Conservation (phyloP, 2,113 vertebrate genomes). For the Tylochromis polylepis region DNA sequence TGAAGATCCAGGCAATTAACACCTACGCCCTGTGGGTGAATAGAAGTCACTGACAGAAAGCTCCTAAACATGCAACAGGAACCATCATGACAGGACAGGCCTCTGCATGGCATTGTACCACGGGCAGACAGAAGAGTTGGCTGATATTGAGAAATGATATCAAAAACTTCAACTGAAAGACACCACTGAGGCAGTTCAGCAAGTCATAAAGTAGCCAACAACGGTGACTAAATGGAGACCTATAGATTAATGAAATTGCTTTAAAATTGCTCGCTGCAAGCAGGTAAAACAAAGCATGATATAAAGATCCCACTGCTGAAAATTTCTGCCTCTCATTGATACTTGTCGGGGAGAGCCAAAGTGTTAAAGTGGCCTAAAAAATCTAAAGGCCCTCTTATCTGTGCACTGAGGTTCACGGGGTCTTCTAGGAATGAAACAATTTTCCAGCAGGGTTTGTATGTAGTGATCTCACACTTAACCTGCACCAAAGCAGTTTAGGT, state of each 20-base stretch:
- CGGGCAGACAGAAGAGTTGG: not conserved
- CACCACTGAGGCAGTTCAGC: not conserved
- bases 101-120: not conserved
- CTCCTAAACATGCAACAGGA: not conserved
- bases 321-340: not conserved
- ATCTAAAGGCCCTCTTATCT: not conserved
- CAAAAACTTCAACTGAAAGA: not conserved
- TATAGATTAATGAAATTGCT: not conserved
- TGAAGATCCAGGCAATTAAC: not conserved
- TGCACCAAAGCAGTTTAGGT: not conserved
- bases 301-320: not conserved
- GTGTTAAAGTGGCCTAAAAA: not conserved
- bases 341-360: not conserved
- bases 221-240: not conserved
- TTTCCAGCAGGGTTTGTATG: not conserved
- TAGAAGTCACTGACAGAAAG: not conserved
- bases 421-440: not conserved
- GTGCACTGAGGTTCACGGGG: not conserved
- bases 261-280: not conserved
- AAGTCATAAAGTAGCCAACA: not conserved
- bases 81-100: not conserved
- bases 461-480: not conserved
- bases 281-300: not conserved
- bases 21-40: not conserved
- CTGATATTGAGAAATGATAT: not conserved